phyloP scores from a whole-genome alignment of 2,113 vertebrate genomes.

The Xiphophorus hellerii region DNA sequence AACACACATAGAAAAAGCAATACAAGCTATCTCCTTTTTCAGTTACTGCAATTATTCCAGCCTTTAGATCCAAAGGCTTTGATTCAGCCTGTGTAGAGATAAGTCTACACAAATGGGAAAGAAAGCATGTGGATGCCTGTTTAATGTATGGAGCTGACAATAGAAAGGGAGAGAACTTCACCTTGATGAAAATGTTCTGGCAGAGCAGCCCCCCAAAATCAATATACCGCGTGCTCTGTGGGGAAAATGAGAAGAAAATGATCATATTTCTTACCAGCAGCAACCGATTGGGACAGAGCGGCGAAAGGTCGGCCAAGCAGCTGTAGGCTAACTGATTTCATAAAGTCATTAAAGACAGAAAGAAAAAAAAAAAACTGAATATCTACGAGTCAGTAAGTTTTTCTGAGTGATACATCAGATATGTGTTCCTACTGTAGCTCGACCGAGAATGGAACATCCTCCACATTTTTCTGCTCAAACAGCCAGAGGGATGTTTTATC shows the following conservation, averaged over 20 bases:
- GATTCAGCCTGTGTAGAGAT: not conserved
- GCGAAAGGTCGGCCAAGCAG: slow-evolving; percentile 59
- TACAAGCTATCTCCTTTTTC: slow-evolving; percentile 24
- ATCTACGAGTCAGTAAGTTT: slow-evolving; percentile 28
- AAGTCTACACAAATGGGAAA: slow-evolving; percentile 15
- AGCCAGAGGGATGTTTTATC: slow-evolving; percentile 47
- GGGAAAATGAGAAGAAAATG: slow-evolving; percentile 56
- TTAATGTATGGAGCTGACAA: slow-evolving; percentile 34
- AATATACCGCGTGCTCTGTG: slow-evolving; percentile 51
- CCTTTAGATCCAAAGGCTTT: slow-evolving; percentile 39
- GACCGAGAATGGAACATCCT: slow-evolving; percentile 39
- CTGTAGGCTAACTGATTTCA: slow-evolving; percentile 33
- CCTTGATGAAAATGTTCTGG: slow-evolving; percentile 56
- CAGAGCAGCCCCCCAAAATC: slow-evolving; percentile 51
- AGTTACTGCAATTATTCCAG: slow-evolving; percentile 8
- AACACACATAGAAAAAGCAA: slow-evolving; percentile 67
- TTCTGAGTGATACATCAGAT: slow-evolving; percentile 43
- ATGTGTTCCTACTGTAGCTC: slow-evolving; percentile 27
- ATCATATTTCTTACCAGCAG: slow-evolving; percentile 37
- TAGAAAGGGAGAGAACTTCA: slow-evolving; percentile 20
- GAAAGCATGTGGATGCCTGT: slow-evolving; percentile 25
- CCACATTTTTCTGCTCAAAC: slow-evolving; percentile 43
- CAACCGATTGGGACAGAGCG: slow-evolving; percentile 35
- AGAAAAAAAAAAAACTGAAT: slow-evolving; percentile 1
- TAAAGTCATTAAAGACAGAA: slow-evolving; percentile 32